A percentile compares a stretch with the other conserved stretches of the same genome.
phyloP scores from a whole-genome alignment of 2,797 vertebrate species.

The Phrynocephalus guinanensis region DNA sequence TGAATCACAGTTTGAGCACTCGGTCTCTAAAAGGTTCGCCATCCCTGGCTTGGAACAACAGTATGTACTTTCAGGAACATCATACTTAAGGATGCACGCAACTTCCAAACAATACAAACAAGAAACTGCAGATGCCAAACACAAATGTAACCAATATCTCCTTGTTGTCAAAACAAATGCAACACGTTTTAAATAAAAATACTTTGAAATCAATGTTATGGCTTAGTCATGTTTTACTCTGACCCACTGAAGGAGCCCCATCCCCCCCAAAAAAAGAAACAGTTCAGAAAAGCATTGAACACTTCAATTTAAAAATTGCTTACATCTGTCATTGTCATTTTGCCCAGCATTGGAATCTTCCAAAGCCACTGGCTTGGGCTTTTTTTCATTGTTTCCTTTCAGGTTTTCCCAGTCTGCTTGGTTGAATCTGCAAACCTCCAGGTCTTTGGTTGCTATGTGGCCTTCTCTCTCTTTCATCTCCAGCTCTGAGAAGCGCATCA shows the following conservation, averaged over 20 bases:
- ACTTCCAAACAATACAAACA: background rate
- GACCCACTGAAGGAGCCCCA: slow-evolving; percentile 30
- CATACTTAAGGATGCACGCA: background rate
- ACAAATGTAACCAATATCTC: background rate
- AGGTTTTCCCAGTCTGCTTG: slow-evolving; percentile 83
- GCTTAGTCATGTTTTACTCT: slow-evolving; percentile 4
- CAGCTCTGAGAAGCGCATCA: slow-evolving; percentile 99
- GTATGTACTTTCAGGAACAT: background rate
- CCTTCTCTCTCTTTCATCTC: slow-evolving; percentile 99
- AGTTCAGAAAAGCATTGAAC: slow-evolving; percentile 59
- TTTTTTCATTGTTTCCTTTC: slow-evolving; percentile 83
- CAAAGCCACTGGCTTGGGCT: slow-evolving; percentile 80
- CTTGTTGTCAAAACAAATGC: background rate
- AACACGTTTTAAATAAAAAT: background rate
- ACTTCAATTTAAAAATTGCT: slow-evolving; percentile 59
- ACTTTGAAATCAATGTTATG: background rate
- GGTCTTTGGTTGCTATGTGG: slow-evolving; percentile 84
- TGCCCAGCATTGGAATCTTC: slow-evolving; percentile 80
- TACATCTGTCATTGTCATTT: slow-evolving; percentile 82
- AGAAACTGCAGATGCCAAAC: background rate
- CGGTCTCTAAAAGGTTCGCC: background rate
- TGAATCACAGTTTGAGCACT: too few species aligned
- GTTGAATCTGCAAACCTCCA: slow-evolving; percentile 86
- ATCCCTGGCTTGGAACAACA: background rate
- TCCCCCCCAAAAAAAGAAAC: slow-evolving; percentile 47